Evolutionary conservation across 1,140 invertebrate species (phyloP), one percentile per base, ranked within the genome.

Genomic region (Bombyx mandarina): DNA sequence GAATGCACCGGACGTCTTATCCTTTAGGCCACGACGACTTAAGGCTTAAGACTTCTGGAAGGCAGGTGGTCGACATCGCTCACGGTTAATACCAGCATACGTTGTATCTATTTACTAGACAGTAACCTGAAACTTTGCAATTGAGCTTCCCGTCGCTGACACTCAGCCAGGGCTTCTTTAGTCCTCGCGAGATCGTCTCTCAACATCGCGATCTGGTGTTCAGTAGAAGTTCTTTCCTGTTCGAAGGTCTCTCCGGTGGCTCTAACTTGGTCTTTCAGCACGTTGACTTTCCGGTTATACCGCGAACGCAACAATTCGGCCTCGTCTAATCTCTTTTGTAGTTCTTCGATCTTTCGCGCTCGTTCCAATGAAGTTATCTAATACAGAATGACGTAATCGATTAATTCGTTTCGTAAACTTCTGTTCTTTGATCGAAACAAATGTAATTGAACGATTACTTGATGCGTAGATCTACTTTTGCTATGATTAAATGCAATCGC

Each of bases 331-430:
- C 91, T 90, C 78, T 94, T 94, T 66, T 95, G 93, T 1, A 96
- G 82, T 54, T 96, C 94, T 73, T 96, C 94, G 60, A 96, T 92
- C 86, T 95, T 96, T 45, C 94, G 89, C 0, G 93, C 94, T 22
- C 93, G 88, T 80, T 96, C 95, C 62, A 96, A 69, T 6, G 94
- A 92, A 10, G 93, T 92, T 67, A 95, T 94, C 94, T 95, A 70
- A 12, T 49, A 45, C 12, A 43, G 59, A 18, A 57, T 5, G 26
- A 35, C 26, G 26, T 5, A 35, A 35, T 5, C 26, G 26, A 35
- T 35, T 3, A 35, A 35, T 35, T 35, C 26, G 26, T 35, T 35
- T 3, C 26, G 26, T 35, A 35, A 35, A 5, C 26, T 35, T 35
- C 26, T 35, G 1, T 10, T 43, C 12, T 49, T 48, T 56, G 10